Evolutionary conservation across 2,888 invertebrate species (phyloP).

Genomic region (Phragmatobia fuliginosa): DNA sequence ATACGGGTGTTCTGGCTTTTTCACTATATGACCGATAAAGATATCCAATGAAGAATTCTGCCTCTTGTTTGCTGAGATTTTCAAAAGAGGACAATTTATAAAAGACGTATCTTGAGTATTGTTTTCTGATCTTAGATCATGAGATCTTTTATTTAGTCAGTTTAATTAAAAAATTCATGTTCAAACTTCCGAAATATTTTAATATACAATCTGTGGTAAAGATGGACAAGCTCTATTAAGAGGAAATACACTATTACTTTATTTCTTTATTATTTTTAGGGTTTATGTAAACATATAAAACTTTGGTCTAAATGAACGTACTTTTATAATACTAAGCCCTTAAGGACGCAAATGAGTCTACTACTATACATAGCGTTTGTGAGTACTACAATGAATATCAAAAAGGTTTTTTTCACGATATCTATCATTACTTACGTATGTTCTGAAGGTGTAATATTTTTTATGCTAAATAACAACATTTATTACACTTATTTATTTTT

Average conservation of each 20-base stretch:
- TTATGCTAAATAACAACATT: no score
- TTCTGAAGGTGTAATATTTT: no score
- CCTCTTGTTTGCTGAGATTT: conserved; percentile 53
- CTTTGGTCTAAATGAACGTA: background rate
- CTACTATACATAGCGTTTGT: no score
- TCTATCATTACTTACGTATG: no score
- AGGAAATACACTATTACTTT: no score
- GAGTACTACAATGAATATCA: background rate
- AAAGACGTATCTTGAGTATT: background rate
- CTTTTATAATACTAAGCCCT: background rate
- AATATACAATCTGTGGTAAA: background rate
- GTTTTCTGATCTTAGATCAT: background rate
- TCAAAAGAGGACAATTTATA: conserved; percentile 36
- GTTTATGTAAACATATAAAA: no score
- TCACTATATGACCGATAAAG: conserved; percentile 67
- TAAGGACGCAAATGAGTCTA: no score
- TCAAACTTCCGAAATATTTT: background rate
- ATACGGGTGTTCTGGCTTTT: conserved; percentile 62
- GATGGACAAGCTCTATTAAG: no score
- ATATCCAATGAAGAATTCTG: conserved; percentile 66
- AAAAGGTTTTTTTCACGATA: background rate
- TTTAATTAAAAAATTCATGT: background rate
- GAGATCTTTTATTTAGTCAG: background rate
- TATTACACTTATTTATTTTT: no score
- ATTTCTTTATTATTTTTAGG: no score